Conservation (phyloP, 2,113 vertebrate genomes). For the Salminus brasiliensis region DNA sequence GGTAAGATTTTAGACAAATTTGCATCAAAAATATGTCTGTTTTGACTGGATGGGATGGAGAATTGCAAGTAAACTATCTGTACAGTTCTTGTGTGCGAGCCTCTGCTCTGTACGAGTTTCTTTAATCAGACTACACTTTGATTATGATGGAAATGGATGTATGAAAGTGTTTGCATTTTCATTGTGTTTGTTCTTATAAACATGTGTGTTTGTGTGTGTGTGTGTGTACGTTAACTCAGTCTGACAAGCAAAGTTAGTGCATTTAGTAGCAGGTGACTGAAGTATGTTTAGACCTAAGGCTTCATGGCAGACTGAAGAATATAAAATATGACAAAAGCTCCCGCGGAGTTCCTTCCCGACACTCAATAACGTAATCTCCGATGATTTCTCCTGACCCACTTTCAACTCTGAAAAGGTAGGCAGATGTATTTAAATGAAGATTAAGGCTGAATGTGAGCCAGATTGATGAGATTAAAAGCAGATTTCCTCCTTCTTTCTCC, state of each 20-base stretch:
- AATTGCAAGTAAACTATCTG: no score
- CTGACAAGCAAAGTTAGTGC: constrained; percentile 3
- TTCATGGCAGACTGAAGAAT: neutral
- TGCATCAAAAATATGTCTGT: no score
- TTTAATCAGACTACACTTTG: neutral
- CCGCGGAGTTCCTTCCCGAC: neutral
- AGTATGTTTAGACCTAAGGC: neutral
- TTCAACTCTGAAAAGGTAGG: neutral
- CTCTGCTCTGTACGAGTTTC: neutral
- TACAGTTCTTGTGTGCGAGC: neutral
- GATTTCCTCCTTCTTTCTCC: neutral
- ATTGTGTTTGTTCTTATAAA: neutral
- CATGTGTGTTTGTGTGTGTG: neutral
- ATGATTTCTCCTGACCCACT: constrained; percentile 8
- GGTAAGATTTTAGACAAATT: no score
- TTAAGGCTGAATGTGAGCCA: constrained; percentile 23
- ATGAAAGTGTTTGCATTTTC: neutral
- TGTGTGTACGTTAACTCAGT: neutral
- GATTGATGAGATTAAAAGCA: constrained; percentile 29
- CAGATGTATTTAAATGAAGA: constrained; percentile 6
- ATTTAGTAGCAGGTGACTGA: constrained; percentile 2
- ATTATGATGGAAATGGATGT: neutral
- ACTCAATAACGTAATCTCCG: neutral
- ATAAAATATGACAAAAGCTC: constrained; percentile 18
- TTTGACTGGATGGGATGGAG: no score